A percentile compares a stretch with the other conserved stretches of the same genome.
phyloP scores from a whole-genome alignment of 2,797 vertebrate genomes.

The Scomberomorus guttatus region DNA sequence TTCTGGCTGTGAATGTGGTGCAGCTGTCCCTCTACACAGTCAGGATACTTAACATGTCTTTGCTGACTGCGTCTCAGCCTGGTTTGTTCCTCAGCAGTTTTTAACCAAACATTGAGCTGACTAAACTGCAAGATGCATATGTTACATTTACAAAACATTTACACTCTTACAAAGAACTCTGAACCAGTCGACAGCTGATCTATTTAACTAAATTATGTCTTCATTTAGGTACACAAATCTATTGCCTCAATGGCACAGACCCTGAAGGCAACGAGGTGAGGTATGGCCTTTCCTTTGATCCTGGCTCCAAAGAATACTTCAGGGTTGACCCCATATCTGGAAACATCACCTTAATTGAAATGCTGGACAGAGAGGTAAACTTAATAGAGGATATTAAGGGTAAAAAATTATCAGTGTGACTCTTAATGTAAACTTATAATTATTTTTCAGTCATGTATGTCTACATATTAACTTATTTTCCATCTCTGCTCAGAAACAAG shows the following conservation, averaged over 20 bases:
- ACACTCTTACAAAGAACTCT: neutral
- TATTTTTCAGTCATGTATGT: neutral
- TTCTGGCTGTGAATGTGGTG: conserved; percentile 36
- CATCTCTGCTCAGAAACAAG: conserved; percentile 86
- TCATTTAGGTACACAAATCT: conserved; percentile 91
- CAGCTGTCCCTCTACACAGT: conserved; percentile 45
- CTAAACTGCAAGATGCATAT: too few species aligned
- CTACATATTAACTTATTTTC: neutral
- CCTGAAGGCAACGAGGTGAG: conserved; percentile 93
- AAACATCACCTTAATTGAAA: conserved; percentile 91
- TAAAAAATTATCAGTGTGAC: neutral
- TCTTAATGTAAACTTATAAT: neutral
- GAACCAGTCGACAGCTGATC: neutral
- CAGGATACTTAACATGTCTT: neutral
- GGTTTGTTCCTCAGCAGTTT: conserved; percentile 5
- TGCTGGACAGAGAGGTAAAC: conserved; percentile 95
- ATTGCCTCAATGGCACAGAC: conserved; percentile 95
- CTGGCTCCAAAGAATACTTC: conserved; percentile 91
- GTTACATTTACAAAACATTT: neutral
- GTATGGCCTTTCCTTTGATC: conserved; percentile 91
- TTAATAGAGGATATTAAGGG: neutral
- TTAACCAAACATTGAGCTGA: neutral
- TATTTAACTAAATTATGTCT: neutral
- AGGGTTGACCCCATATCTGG: conserved; percentile 89
- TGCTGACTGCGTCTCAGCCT: conserved; percentile 3